Base-by-base conservation (phyloP, 2,888 invertebrate species). In the Amiota mariae region DNA sequence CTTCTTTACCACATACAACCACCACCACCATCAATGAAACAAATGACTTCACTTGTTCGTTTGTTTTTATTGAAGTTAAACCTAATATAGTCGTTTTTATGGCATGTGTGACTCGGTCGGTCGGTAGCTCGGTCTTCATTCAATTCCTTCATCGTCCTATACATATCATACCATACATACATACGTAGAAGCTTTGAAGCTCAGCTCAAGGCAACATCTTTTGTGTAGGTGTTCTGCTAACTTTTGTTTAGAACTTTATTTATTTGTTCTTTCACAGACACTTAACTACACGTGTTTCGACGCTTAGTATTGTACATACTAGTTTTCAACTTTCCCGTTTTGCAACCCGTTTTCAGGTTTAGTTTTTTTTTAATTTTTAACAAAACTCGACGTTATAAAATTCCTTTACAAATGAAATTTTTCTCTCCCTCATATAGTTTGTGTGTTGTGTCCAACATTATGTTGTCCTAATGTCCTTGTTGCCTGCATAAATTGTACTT, bases 231-330 rank as follows among this genome's bases (percentile, higher is more conserved):
- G 48, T 13, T 15, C 64, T 48, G 47, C 13, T 47, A 64, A 64
- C 64, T 64, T 64, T 66, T 66, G 66, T 48, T 66, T 48, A 47
- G 48, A 66, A 66, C 66, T 66, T 66, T 66, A 66, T 66, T 66
- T 66, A 66, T 66, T 48, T 20, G 47, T 48, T 36, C 15, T 12
- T 66, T 48, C 48, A 20, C 66, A 66, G 66, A 48, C 66, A 66
- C 66, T 66, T 66, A 66, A 66, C 49, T 66, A 66, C 66, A 66
- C 48, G 48, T 66, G 66, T 66, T 66, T 63, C 63, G 8, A 36
- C 46, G 24, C 63, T 9, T 15, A 15, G n/a, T 8, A 36, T 3
- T 6, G 6, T 6, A 36, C 24, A 6, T 36, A 36, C 4, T 36
- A 47, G 46, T 18, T 36, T 48, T 18, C 49, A 15, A 36, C 15